Evolutionary conservation across 2,888 invertebrate genomes (phyloP), one percentile per base, ranked within the genome.

Genomic region (Drosophila pegasa): DNA sequence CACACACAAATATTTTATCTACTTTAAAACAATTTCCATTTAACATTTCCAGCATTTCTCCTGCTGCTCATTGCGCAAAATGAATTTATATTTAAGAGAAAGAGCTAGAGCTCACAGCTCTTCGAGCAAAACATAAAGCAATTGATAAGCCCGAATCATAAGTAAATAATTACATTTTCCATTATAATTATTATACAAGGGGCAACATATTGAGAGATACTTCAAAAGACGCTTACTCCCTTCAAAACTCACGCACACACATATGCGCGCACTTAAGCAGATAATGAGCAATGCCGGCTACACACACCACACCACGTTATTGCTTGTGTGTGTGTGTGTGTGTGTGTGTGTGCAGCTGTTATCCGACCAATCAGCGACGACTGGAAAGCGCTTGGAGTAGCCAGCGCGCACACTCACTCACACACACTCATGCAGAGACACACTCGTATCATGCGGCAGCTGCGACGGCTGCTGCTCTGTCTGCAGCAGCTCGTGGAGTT

Each of bases 361-460:
- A 89, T 85, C 89, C 85, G 89, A 85, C 85, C 85, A 85, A 89
- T 85, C 65, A 63, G 47, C 52, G 27, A 2, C 51, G 43, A 65
- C 80, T 84, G 84, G 84, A 84, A 87, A 51, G 50, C 25, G 10
- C 16, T 22, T 66, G 88, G 69, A 63, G 68, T 25, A 69, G 60
- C 37, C 62, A 61, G 60, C 55, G 50, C 48, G 37, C 52, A 41
- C 66, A 33, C 58, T 55, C 22, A 48, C 60, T 37, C 38, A 40
- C 37, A 31, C 48, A 55, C 33, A 41, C 52, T 50, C 51, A 54
- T 10, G 16, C 22, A 62, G 7, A 31, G 70, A 47, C 40, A 47
- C 40, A 37, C 41, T 51, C 40, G 75, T 64, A 63, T 71, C 85
- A 43, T 87, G 75, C 62, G 54, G 43, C 55, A 33, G 61, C 59